A percentile compares a stretch with the other conserved stretches of the same genome.
These are phyloP conservation scores for Cenopis cana DNA, from an alignment of 2,888 invertebrate species.

Conservation along the genomic window DNA sequence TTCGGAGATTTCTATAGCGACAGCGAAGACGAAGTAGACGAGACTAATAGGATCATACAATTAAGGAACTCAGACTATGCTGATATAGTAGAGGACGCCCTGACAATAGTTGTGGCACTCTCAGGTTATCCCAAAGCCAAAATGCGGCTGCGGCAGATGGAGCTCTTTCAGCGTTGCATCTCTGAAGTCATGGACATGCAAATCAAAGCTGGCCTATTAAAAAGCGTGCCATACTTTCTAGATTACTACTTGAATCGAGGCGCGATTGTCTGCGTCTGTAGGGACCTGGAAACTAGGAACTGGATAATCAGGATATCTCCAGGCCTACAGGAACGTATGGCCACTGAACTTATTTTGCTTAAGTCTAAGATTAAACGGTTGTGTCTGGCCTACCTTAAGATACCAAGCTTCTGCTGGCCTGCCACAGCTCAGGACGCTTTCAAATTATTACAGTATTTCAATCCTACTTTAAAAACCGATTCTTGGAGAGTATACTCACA, in stretches of 20 bases:
- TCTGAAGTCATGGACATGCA: constrained; percentile 75
- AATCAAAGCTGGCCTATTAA: constrained; percentile 67
- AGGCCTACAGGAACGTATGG: constrained; percentile 76
- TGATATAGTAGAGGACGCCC: constrained; percentile 69
- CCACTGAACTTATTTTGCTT: constrained; percentile 65
- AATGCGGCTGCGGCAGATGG: constrained; percentile 72
- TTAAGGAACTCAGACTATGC: constrained; percentile 70
- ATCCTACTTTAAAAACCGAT: constrained; percentile 69
- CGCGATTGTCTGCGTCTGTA: constrained; percentile 76
- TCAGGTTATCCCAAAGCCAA: constrained; percentile 75
- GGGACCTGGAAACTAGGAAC: constrained; percentile 69
- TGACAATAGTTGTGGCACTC: constrained; percentile 71
- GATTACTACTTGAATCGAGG: constrained; percentile 77
- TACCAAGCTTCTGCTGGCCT: constrained; percentile 69
- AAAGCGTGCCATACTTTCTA: constrained; percentile 66
- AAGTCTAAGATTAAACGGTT: constrained; percentile 71
- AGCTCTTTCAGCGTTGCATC: constrained; percentile 67
- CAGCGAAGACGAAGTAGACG: constrained; percentile 67
- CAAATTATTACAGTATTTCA: constrained; percentile 76
- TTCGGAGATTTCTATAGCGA: constrained; percentile 69
- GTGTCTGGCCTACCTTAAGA: constrained; percentile 72
- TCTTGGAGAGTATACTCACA: constrained; percentile 74
- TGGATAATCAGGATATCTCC: constrained; percentile 74
- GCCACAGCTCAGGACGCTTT: constrained; percentile 71
- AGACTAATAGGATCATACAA: constrained; percentile 71